Percentiles rank a stretch among this genome's conserved stretches.
phyloP scores from a whole-genome alignment of 2,113 vertebrate species.

The Ovis aries region ARS-UI_Ramb_v3.0 NC_056074.1:29195501-29196000 shows the following conservation, averaged over 20 bases:
- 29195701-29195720: background rate
- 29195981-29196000: background rate
- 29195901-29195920: background rate
- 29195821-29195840: background rate
- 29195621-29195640: background rate
- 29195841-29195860: fast-evolving
- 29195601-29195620: background rate
- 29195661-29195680: background rate
- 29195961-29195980: background rate
- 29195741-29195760: background rate
- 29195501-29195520: too few species aligned
- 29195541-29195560: background rate
- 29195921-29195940: background rate
- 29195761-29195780: background rate
- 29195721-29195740: background rate
- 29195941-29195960: background rate
- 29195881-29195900: background rate
- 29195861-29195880: background rate
- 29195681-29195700: background rate
- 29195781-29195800: background rate
- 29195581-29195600: background rate
- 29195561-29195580: background rate
- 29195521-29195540: too few species aligned
- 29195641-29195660: background rate
- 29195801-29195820: background rate